Evolutionary conservation across 2,113 vertebrate species (phyloP), one percentile per base, ranked within the genome.

Genomic region (Australoheros scitulus): DNA sequence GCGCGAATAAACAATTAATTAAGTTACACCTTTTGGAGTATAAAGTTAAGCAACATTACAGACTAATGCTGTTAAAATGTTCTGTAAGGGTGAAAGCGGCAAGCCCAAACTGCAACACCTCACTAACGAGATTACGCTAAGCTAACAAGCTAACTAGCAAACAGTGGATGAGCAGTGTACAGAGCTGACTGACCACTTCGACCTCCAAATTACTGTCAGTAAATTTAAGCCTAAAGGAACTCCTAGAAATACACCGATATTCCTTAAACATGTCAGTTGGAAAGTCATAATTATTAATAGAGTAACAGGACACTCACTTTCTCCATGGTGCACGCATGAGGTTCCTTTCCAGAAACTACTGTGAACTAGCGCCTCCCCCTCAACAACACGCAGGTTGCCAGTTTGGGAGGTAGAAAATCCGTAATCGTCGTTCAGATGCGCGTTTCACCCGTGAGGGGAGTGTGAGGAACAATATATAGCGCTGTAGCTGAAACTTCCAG

Each of bases 291-390:
- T 1, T 22, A 22, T 57, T 2, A 81, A 17, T 3, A 36, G 6
- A 78, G 74, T 82, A 77, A 26, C 32, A 58, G 61, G 63, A 59
- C 76, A 95, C 96, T 96, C 87, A 96, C 96, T 93, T 96, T 96
- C 90, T 96, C 96, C 96, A 96, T 96, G 92, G 82, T 94, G 89
- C 84, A 88, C 89, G 93, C 95, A 96, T 95, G 95, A 95, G 95
- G 94, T 94, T 96, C 95, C 94, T 94, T 72, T 94, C 94, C 89
- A 96, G 96, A 96, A 96, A 92, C 94, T 95, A 96, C 95, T 93
- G 89, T 79, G 91, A 80, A 76, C 41, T 74, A 76, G 91, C 93
- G 41, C 95, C 94, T 87, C 95, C 96, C 91, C 56, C 85, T 80
- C 68, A 10, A 82, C 80, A 68, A 52, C 89, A 80, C 17, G 14